phyloP scores from a whole-genome alignment of 2,888 invertebrate genomes.

The Andrena camellia region DNA sequence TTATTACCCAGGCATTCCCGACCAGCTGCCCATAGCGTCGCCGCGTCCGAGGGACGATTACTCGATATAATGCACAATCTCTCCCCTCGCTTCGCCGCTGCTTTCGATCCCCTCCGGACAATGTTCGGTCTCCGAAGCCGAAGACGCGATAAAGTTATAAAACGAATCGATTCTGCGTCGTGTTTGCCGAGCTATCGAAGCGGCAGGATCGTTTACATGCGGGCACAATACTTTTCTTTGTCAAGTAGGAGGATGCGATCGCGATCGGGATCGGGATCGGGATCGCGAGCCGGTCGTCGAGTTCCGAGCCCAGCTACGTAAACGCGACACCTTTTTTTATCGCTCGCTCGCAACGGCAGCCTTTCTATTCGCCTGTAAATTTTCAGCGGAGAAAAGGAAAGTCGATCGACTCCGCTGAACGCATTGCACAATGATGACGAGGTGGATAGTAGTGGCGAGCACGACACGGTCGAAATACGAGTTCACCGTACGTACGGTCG shows the following conservation, averaged over 20 bases:
- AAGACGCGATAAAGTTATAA: conserved; percentile 1
- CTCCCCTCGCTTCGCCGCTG: neutral
- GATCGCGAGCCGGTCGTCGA: neutral
- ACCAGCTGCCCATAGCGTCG: neutral
- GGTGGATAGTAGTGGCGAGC: neutral
- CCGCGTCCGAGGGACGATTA: neutral
- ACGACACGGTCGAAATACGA: conserved; percentile 19
- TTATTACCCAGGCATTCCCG: neutral
- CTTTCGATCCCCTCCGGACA: no score
- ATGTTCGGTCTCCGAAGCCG: neutral
- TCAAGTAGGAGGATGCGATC: neutral
- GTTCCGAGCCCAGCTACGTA: neutral
- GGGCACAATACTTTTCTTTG: conserved; percentile 5
- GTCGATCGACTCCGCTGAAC: neutral
- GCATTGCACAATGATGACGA: neutral
- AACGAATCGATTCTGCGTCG: neutral
- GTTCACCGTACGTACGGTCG: conserved; percentile 10
- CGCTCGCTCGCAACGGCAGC: conserved; percentile 3
- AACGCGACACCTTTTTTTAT: conserved; percentile 20
- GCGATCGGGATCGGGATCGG: neutral
- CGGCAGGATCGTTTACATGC: neutral
- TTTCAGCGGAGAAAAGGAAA: neutral
- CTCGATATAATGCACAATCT: neutral
- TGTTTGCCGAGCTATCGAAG: conserved; percentile 3
- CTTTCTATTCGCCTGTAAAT: conserved; percentile 16